These are phyloP conservation scores for Digitonthophagus gazella DNA, from an alignment of 2,888 invertebrate genomes.

Conservation along the genomic window DNA sequence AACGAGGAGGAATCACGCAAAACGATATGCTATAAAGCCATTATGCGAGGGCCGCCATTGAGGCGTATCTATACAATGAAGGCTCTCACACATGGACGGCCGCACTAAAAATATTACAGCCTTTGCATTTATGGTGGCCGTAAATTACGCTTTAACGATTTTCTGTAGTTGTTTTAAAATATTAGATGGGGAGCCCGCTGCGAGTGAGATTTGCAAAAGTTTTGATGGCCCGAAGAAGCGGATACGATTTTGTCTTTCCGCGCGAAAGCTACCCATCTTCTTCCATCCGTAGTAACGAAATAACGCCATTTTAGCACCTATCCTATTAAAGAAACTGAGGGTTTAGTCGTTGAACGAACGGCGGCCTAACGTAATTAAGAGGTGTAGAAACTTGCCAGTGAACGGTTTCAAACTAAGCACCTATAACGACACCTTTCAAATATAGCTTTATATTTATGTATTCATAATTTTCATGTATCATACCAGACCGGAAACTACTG, in stretches of 20 bases:
- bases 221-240: not conserved
- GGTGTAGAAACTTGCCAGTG: no score
- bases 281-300: not conserved
- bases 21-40: slow-evolving; percentile 9
- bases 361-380: no score
- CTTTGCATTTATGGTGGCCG: slow-evolving; percentile 50
- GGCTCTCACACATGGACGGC: slow-evolving; percentile 34
- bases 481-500: not conserved
- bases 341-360: no score
- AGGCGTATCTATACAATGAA: slow-evolving; percentile 31
- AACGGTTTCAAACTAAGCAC: no score
- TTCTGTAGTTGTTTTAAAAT: slow-evolving; percentile 52
- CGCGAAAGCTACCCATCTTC: not conserved
- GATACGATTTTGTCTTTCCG: no score
- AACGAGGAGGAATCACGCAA: not conserved
- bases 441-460: no score
- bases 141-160: slow-evolving; percentile 53
- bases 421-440: no score
- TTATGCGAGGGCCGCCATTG: slow-evolving; percentile 26
- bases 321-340: not conserved
- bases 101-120: slow-evolving; percentile 51
- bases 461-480: not conserved
- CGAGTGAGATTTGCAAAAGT: not conserved
- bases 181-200: slow-evolving; percentile 39
- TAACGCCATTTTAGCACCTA: not conserved